Evolutionary conservation across 2,797 vertebrate species (phyloP).

Genomic region (Onychomys arenicola): DNA sequence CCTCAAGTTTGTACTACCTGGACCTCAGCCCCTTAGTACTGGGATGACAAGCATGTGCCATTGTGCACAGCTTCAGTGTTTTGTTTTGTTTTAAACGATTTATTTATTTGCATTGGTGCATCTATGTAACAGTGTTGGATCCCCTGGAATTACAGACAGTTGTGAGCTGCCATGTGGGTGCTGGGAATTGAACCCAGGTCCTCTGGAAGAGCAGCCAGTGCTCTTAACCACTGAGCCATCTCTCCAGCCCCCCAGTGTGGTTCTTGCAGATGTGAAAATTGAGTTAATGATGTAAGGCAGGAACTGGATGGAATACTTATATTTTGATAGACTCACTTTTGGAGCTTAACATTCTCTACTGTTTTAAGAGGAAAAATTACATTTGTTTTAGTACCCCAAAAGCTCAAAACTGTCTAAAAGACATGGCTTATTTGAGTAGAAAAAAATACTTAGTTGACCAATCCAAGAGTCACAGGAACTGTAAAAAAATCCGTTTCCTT

Average conservation of each 20-base stretch:
- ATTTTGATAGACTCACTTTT: background rate
- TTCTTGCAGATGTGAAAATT: background rate
- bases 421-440: background rate
- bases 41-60: too few relatives aligned
- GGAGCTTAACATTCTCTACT: background rate
- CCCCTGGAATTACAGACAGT: too few relatives aligned
- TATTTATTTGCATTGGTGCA: too few relatives aligned
- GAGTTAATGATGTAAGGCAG: background rate
- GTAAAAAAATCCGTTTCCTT: background rate
- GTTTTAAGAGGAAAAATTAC: background rate
- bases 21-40: background rate
- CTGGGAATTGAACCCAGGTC: too few relatives aligned
- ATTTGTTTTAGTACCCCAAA: slow-evolving; percentile 15
- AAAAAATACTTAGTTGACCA: background rate
- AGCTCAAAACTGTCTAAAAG: background rate
- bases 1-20: background rate
- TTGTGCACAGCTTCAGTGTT: background rate
- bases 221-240: too few relatives aligned
- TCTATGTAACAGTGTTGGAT: too few relatives aligned
- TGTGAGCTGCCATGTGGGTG: too few relatives aligned
- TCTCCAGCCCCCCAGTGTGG: too few relatives aligned
- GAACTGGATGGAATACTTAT: background rate
- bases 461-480: background rate
- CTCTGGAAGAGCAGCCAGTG: too few relatives aligned
- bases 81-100: too few relatives aligned